phyloP scores from a whole-genome alignment of 2,888 invertebrate genomes.

The Syrphus vitripennis region DNA sequence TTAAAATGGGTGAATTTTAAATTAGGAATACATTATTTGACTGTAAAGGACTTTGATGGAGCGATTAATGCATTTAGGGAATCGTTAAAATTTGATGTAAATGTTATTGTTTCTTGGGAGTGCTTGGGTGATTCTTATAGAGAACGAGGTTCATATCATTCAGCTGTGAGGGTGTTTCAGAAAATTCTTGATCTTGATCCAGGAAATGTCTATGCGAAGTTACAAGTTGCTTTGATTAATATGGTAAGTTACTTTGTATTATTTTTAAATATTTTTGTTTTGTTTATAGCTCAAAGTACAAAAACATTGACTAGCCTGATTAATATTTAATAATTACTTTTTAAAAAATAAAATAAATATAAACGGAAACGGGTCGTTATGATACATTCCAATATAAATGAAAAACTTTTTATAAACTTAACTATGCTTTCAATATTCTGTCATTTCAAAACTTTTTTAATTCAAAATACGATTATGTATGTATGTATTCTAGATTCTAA shows the following conservation, averaged over 20 bases:
- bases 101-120: conserved; percentile 90
- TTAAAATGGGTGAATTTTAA: conserved; percentile 91
- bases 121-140: conserved; percentile 95
- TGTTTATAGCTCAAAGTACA: no score
- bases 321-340: no score
- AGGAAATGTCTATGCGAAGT: conserved; percentile 86
- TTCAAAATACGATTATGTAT: no score
- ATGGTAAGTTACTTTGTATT: conserved; percentile 77
- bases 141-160: conserved; percentile 93
- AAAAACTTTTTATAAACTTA: no score
- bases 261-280: no score
- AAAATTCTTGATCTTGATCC: conserved; percentile 87
- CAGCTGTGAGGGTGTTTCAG: conserved; percentile 93
- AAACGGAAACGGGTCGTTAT: no score
- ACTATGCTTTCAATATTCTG: no score
- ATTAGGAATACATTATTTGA: conserved; percentile 90
- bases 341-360: no score
- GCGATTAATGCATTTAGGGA: conserved; percentile 89
- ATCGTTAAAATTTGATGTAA: conserved; percentile 86
- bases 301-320: no score
- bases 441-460: no score
- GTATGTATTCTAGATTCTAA: no score
- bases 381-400: no score
- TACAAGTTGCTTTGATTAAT: conserved; percentile 90
- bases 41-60: conserved; percentile 86